These are phyloP conservation scores for Aviceda subcristata DNA, from an alignment of 2,113 vertebrate species.

Conservation along the genomic window DNA sequence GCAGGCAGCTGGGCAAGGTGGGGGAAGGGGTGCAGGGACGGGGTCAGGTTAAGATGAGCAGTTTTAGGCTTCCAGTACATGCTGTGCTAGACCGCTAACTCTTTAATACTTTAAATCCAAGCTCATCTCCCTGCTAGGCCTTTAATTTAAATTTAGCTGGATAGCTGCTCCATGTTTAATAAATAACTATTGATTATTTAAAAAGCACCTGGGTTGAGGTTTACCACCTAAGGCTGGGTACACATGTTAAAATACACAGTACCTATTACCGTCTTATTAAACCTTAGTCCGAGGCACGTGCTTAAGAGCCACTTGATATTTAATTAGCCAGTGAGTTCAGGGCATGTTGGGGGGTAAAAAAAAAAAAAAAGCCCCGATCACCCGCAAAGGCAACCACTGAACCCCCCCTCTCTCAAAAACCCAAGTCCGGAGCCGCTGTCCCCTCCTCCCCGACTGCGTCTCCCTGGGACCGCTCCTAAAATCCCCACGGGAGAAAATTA, in stretches of 20 bases:
- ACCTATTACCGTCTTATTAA: conserved; percentile 52
- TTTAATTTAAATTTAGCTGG: conserved; percentile 45
- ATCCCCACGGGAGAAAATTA: accelerated
- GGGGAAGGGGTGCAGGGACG: neutral
- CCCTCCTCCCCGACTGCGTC: neutral
- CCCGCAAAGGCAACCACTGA: neutral
- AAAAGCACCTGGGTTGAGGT: neutral
- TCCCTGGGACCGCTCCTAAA: neutral
- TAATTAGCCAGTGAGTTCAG: conserved; percentile 56
- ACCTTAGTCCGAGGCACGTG: conserved; percentile 32
- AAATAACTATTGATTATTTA: conserved; percentile 58
- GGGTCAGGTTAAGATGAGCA: neutral
- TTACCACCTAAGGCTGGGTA: neutral
- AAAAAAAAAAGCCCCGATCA: neutral
- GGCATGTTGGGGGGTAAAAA: no score
- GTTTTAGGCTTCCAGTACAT: neutral
- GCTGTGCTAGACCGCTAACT: neutral
- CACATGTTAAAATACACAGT: neutral
- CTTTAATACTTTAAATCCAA: conserved; percentile 37
- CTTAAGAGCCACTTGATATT: conserved; percentile 62
- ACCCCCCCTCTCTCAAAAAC: neutral
- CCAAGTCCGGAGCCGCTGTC: neutral
- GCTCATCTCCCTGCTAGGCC: conserved; percentile 22
- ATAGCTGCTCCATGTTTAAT: conserved; percentile 26
- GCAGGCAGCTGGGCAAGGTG: neutral